These are phyloP conservation scores for Damaliscus lunatus DNA, from an alignment of 2,113 vertebrate species.

Conservation along the genomic window DNA sequence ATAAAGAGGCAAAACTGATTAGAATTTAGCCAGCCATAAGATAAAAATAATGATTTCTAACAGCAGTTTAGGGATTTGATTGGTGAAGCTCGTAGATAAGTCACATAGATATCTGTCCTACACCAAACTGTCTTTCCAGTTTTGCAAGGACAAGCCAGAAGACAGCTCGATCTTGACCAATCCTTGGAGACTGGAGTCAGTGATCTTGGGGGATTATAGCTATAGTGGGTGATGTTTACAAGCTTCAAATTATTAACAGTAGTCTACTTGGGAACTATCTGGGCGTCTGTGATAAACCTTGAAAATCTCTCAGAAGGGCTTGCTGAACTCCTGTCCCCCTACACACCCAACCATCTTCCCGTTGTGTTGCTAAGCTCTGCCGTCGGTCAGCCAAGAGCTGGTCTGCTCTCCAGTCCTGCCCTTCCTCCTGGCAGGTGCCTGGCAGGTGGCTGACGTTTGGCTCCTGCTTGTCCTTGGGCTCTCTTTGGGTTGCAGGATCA, in stretches of 20 bases:
- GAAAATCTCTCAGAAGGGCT: neutral
- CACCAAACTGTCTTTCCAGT: neutral
- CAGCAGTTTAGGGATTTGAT: neutral
- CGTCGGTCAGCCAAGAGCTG: neutral
- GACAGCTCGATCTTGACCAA: neutral
- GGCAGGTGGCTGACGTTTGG: accelerated
- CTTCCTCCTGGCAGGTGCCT: neutral
- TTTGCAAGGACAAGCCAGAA: neutral
- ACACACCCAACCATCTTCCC: no score
- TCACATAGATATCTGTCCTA: neutral
- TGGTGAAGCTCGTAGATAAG: neutral
- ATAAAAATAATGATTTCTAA: slow-evolving; percentile 5
- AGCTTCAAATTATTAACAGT: neutral
- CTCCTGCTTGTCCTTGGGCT: neutral
- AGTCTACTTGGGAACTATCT: neutral
- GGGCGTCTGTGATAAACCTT: neutral
- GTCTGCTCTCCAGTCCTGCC: neutral
- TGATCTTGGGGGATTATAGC: neutral
- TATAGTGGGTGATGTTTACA: neutral
- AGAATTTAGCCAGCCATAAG: neutral
- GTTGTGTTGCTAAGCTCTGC: neutral
- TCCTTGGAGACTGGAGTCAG: neutral
- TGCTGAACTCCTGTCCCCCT: no score
- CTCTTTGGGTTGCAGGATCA: neutral
- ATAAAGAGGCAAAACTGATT: neutral